Conservation (phyloP, 1,140 invertebrate genomes). For the Calephelis nemesis region DNA sequence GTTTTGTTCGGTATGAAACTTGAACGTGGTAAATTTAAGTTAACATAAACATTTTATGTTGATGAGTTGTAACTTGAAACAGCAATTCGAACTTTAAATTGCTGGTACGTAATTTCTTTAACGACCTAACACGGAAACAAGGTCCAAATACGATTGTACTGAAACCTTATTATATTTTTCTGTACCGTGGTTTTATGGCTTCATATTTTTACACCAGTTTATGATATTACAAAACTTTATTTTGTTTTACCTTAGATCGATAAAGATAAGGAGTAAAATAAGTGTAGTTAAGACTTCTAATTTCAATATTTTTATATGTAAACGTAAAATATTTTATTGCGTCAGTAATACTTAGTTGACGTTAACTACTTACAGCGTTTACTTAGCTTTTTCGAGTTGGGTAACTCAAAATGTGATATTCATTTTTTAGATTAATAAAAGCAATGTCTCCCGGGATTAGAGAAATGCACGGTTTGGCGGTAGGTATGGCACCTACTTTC, state of each 20-base stretch:
- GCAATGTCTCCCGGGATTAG: too few relatives aligned
- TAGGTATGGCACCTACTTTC: too few relatives aligned
- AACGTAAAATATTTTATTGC: not conserved
- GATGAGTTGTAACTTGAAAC: slow-evolving; percentile 56
- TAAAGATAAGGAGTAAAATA: not conserved
- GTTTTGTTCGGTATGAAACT: not conserved
- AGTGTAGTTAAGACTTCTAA: not conserved
- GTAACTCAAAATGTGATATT: too few relatives aligned
- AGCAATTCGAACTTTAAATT: slow-evolving; percentile 64
- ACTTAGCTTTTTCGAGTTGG: too few relatives aligned
- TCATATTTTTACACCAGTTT: too few relatives aligned
- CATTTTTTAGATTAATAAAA: too few relatives aligned
- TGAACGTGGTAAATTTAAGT: not conserved
- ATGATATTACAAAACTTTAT: not conserved
- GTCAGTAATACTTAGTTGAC: too few relatives aligned
- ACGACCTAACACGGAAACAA: slow-evolving; percentile 46
- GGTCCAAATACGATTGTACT: slow-evolving; percentile 20
- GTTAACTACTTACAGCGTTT: too few relatives aligned
- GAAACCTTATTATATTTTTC: slow-evolving; percentile 7
- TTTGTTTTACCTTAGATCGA: not conserved
- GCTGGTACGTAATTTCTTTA: slow-evolving; percentile 47
- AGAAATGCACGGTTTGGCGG: too few relatives aligned
- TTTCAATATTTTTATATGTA: not conserved
- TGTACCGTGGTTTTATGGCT: too few relatives aligned
- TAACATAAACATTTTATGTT: slow-evolving; percentile 53